Conservation (phyloP, 2,113 vertebrate genomes). For the Seriola dumerili region DNA sequence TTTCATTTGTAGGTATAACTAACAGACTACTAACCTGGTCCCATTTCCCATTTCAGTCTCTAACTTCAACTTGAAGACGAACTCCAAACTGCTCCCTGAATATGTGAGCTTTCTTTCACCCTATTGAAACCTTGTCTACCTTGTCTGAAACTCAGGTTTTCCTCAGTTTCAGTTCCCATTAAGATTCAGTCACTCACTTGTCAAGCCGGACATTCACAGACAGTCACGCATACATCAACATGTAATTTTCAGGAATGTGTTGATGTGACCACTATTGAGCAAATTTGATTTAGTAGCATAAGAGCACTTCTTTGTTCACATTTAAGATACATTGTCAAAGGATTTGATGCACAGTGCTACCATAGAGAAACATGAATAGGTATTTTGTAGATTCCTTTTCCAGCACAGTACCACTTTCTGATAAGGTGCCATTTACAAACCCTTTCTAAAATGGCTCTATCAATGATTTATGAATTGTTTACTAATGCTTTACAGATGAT, state of each 20-base stretch:
- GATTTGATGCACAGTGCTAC: too few species aligned
- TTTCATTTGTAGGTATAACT: too few species aligned
- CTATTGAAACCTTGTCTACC: too few species aligned
- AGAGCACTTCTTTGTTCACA: neutral
- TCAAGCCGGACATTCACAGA: neutral
- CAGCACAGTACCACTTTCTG: neutral
- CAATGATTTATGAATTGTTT: neutral
- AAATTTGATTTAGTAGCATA: constrained; percentile 41
- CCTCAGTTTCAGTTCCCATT: constrained; percentile 1
- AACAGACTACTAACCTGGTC: too few species aligned
- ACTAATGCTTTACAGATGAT: neutral
- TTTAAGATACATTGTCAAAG: neutral
- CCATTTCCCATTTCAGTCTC: neutral
- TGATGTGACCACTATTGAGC: neutral
- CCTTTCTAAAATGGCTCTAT: neutral
- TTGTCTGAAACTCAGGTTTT: neutral
- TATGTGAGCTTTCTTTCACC: neutral
- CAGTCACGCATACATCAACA: neutral
- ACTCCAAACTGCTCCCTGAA: neutral
- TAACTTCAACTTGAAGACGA: neutral
- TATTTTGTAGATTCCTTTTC: neutral
- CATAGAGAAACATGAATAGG: neutral
- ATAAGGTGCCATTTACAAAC: neutral
- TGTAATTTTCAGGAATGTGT: constrained; percentile 19
- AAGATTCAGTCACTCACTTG: neutral